Evolutionary conservation across 92 coral and sea anemone species (phyloP), one percentile per base, ranked within the genome.

Genomic region (Palythoa heliodiscus): DNA sequence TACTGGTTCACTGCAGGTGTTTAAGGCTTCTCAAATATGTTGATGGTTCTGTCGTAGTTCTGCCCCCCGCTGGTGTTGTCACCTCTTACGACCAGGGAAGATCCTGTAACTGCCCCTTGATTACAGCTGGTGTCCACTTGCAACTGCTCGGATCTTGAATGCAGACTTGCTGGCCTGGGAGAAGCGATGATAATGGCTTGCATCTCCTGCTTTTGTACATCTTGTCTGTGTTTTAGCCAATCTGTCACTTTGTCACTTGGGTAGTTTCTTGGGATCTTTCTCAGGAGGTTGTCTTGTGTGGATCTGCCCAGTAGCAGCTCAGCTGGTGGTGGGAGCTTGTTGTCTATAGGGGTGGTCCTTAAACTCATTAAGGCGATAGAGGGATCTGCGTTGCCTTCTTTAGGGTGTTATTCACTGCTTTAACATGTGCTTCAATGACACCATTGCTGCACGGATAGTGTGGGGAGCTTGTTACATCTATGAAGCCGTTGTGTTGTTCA

Each of bases 261-360:
- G 13, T 24, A 55, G 19, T 29, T 40, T 39, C 57, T 61, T 16
- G 17, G 60, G 3, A 57, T 55, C 16, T 48, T 85, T 8, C 83
- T 24, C 2, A 83, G 83, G 29, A 85, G 73, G 43, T 74, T 86
- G 24, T 75, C 71, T 60, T 85, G 74, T 67, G 23, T 22, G 54
- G 1, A 85, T 40, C 53, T 24, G 71, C 17, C 83, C 37, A 60
- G 43, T 50, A 68, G 67, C 13, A 85, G 83, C 70, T 90, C 89
- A 38, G 90, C 90, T 54, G 90, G 88, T 17, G 88, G 48, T 52
- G 86, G 88, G 7, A 91, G 87, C 83, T 91, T 71, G 70, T 84
- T 23, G 47, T 35, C 22, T 19, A 72, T 71, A 16, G 40, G 57
- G 47, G 52, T 86, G 16, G 71, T 24, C 24, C 88, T 17, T 16